These are phyloP conservation scores for Lycocerus yunnanus DNA, from an alignment of 2,888 invertebrate genomes.

Conservation along the genomic window DNA sequence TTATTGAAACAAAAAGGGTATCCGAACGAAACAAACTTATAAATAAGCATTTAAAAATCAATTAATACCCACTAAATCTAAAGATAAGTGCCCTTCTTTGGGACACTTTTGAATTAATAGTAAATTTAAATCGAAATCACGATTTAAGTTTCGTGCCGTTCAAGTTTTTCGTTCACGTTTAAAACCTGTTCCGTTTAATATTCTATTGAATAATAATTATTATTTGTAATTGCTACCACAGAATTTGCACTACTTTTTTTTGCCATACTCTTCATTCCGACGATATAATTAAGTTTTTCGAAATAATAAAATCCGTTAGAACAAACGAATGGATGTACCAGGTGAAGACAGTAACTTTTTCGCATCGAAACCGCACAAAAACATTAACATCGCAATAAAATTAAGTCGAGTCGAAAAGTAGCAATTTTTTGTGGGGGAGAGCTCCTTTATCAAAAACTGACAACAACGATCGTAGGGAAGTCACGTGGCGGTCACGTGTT, in stretches of 20 bases:
- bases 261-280: not conserved
- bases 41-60: conserved; percentile 29
- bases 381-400: not conserved
- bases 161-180: conserved; percentile 3
- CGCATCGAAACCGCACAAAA: not conserved
- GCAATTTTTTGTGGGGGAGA: not conserved
- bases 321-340: not conserved
- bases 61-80: conserved; percentile 23
- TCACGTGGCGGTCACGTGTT: conserved; percentile 33
- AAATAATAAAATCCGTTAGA: not conserved
- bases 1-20: not conserved
- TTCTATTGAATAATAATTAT: conserved; percentile 14
- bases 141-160: conserved; percentile 23
- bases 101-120: conserved; percentile 17
- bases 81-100: conserved; percentile 19
- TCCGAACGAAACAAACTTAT: conserved; percentile 15
- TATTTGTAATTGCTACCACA: conserved; percentile 21
- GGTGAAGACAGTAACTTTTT: not conserved
- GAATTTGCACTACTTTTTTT: conserved; percentile 16
- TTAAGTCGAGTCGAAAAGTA: not conserved
- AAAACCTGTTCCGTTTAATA: conserved; percentile 16
- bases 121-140: conserved; percentile 21
- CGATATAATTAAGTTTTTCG: not conserved
- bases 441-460: conserved; percentile 12
- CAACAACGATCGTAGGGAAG: conserved; percentile 9